Conservation (phyloP, 2,888 invertebrate genomes). For the Margaritifera margaritifera region DNA sequence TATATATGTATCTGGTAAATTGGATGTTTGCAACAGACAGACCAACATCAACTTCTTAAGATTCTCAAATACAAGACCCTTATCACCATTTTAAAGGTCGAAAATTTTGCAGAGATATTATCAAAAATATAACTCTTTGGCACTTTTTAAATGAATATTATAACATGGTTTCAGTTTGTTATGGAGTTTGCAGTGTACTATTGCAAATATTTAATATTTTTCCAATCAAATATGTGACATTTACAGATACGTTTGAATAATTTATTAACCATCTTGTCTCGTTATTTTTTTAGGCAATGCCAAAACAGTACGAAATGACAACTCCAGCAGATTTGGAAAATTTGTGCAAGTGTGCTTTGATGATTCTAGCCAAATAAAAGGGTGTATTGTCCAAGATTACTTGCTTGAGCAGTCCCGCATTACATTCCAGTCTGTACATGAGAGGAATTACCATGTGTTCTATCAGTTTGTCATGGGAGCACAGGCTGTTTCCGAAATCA, state of each 20-base stretch:
- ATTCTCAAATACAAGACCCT: too few species aligned
- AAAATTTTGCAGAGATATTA: too few species aligned
- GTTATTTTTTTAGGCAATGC: conserved; percentile 83
- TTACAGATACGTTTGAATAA: conserved; percentile 3
- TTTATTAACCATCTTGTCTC: background rate
- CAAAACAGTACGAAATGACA: conserved; percentile 95
- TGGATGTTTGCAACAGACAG: too few species aligned
- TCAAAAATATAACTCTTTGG: too few species aligned
- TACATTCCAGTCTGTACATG: conserved; percentile 85
- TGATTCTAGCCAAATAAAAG: conserved; percentile 76
- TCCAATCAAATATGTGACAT: conserved; percentile 5
- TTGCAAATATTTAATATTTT: background rate
- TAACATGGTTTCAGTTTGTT: too few species aligned
- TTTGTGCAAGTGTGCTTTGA: conserved; percentile 96
- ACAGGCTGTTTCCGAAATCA: conserved; percentile 53
- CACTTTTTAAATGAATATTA: too few species aligned
- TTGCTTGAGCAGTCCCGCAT: conserved; percentile 94
- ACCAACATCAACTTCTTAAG: too few species aligned
- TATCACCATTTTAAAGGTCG: too few species aligned
- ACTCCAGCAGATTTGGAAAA: conserved; percentile 96
- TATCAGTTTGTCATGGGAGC: conserved; percentile 93
- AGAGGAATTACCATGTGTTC: conserved; percentile 97
- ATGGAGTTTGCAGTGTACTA: too few species aligned
- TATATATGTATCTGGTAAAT: too few species aligned
- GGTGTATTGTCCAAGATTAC: conserved; percentile 81